These are phyloP conservation scores for Galerucella pusilla DNA, from an alignment of 2,888 invertebrate species.

Conservation along the genomic window DNA sequence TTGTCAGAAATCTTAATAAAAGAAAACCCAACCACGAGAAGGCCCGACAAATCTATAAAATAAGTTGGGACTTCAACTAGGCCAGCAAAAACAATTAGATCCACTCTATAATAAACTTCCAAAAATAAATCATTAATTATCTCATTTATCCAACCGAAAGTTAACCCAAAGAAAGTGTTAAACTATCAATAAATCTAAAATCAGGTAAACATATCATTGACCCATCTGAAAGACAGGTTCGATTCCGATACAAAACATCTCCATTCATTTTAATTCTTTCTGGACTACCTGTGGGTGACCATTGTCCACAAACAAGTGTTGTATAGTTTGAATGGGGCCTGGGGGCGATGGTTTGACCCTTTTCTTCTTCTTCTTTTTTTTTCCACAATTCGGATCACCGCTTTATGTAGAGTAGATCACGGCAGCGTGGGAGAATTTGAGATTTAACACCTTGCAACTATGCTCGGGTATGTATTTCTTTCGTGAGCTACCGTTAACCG, in stretches of 20 bases:
- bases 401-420: conserved; percentile 44
- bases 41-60: too few relatives aligned
- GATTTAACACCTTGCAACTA: conserved; percentile 44
- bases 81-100: too few relatives aligned
- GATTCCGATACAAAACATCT: conserved; percentile 23
- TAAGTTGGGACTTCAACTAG: too few relatives aligned
- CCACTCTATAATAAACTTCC: too few relatives aligned
- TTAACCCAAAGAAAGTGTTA: background rate
- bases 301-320: conserved; percentile 55
- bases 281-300: conserved; percentile 49
- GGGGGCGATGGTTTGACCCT: conserved; percentile 42
- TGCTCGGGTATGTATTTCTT: conserved; percentile 22
- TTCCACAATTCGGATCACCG: conserved; percentile 38
- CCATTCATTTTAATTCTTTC: conserved; percentile 19
- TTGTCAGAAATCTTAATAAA: too few relatives aligned
- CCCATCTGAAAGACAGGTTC: background rate
- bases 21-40: too few relatives aligned
- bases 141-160: too few relatives aligned
- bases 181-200: conserved; percentile 8
- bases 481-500: conserved; percentile 35
- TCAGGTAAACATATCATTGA: conserved; percentile 22
- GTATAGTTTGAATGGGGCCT: conserved; percentile 39
- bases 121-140: too few relatives aligned
- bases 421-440: conserved; percentile 48
- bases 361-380: conserved; percentile 34